A percentile compares a stretch with the other conserved stretches of the same genome.
Evolutionary conservation across 2,888 invertebrate species (phyloP).

Genomic region (Pemphredon lugubris): DNA sequence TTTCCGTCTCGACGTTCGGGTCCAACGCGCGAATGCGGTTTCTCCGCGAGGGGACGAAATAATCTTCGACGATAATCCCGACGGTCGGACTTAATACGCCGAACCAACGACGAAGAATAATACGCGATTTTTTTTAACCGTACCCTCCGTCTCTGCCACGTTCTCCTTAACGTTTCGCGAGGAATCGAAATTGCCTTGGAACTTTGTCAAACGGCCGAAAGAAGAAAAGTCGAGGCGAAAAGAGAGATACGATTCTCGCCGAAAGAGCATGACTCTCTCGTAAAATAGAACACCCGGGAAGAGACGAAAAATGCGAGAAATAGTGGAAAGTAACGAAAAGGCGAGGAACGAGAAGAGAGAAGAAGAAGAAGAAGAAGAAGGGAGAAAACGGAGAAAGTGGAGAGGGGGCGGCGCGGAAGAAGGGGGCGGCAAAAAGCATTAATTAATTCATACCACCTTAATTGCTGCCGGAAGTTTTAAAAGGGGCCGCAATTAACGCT

Average conservation of each 20-base stretch:
- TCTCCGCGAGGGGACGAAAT: too few species aligned
- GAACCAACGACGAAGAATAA: too few species aligned
- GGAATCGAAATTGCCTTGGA: constrained; percentile 1
- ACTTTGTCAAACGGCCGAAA: not conserved
- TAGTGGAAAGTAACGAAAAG: not conserved
- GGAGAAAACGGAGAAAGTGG: not conserved
- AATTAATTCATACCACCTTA: constrained; percentile 59
- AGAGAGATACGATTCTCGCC: not conserved
- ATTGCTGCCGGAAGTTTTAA: constrained; percentile 59
- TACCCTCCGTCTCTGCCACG: too few species aligned
- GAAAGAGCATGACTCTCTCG: too few species aligned
- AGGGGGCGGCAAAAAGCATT: constrained; percentile 38
- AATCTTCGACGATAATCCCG: too few species aligned
- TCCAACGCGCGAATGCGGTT: too few species aligned
- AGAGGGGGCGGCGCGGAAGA: not conserved
- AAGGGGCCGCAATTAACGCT: constrained; percentile 62
- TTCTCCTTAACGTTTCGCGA: too few species aligned
- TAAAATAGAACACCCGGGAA: not conserved
- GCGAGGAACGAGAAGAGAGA: not conserved
- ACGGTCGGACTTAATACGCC: too few species aligned
- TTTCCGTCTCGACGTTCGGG: too few species aligned
- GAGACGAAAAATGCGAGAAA: not conserved
- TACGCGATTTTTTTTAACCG: too few species aligned
- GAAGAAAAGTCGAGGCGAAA: not conserved
- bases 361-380: not conserved